These are phyloP conservation scores for Ictalurus furcatus DNA, from an alignment of 2,113 vertebrate genomes.

Conservation along the genomic window DNA sequence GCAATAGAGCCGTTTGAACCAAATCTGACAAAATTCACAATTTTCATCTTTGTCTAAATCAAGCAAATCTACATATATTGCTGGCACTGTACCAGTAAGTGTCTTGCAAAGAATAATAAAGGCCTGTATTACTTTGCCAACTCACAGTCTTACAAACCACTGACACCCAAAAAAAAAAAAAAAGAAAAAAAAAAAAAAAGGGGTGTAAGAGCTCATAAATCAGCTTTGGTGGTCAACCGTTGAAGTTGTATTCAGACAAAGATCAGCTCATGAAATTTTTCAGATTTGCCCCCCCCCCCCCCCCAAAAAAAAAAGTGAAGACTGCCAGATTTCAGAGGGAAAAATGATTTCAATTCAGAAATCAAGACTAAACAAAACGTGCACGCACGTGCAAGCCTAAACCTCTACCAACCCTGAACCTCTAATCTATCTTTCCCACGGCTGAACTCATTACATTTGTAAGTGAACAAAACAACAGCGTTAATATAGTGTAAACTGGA, in stretches of 20 bases:
- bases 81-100: neutral
- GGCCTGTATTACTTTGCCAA: neutral
- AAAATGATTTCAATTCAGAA: neutral
- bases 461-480: slow-evolving; percentile 23
- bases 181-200: neutral
- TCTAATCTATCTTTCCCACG: slow-evolving; percentile 22
- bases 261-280: neutral
- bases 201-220: neutral
- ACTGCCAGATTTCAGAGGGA: neutral
- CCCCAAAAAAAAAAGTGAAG: neutral
- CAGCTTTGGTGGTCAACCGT: neutral
- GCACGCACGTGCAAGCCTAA: neutral
- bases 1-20: neutral
- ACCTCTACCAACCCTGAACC: slow-evolving; percentile 11
- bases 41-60: neutral
- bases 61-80: slow-evolving; percentile 6
- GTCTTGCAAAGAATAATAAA: neutral
- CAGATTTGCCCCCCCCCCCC: neutral
- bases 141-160: neutral
- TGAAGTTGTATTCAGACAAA: neutral
- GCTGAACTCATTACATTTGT: slow-evolving; percentile 28
- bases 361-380: neutral
- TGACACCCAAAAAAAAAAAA: neutral
- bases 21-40: neutral
- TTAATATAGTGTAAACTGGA: slow-evolving; percentile 22